phyloP scores from a whole-genome alignment of 2,888 invertebrate genomes.

The Orchesella flavescens region DNA sequence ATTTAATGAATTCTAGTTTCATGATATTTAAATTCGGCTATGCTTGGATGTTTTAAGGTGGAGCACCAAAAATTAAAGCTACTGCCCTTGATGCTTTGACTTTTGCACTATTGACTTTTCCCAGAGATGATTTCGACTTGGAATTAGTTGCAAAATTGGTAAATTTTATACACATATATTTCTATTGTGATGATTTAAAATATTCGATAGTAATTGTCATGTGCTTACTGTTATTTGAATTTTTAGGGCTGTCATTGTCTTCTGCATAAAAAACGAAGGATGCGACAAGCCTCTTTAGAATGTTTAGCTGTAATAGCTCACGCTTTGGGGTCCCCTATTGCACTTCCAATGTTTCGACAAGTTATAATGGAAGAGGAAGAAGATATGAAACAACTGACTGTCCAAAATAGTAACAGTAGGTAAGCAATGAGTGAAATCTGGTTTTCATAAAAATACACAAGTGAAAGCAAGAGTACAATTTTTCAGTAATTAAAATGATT shows the following conservation, averaged over 20 bases:
- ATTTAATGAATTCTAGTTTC: neutral
- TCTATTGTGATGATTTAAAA: neutral
- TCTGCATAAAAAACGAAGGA: slow-evolving; percentile 82
- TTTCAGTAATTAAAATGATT: neutral
- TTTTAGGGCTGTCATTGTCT: slow-evolving; percentile 75
- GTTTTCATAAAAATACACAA: neutral
- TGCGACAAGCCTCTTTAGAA: slow-evolving; percentile 85
- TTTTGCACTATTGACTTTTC: slow-evolving; percentile 84
- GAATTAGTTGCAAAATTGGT: slow-evolving; percentile 74
- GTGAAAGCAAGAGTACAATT: neutral
- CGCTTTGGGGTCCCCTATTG: slow-evolving; percentile 78
- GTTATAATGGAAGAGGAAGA: slow-evolving; percentile 62
- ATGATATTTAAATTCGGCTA: no score
- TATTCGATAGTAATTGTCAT: slow-evolving; percentile 4
- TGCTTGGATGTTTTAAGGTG: slow-evolving; percentile 32
- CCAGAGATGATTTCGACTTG: slow-evolving; percentile 83
- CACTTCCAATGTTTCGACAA: slow-evolving; percentile 76
- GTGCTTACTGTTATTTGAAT: neutral
- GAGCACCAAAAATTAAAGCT: slow-evolving; percentile 67
- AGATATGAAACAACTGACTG: neutral
- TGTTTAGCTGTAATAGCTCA: slow-evolving; percentile 86
- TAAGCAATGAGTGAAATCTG: neutral
- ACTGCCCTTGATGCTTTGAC: slow-evolving; percentile 83
- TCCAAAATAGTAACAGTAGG: slow-evolving; percentile 35
- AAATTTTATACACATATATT: slow-evolving; percentile 70